Conservation (phyloP, 2,888 invertebrate genomes). For the Hyles lineata region DNA sequence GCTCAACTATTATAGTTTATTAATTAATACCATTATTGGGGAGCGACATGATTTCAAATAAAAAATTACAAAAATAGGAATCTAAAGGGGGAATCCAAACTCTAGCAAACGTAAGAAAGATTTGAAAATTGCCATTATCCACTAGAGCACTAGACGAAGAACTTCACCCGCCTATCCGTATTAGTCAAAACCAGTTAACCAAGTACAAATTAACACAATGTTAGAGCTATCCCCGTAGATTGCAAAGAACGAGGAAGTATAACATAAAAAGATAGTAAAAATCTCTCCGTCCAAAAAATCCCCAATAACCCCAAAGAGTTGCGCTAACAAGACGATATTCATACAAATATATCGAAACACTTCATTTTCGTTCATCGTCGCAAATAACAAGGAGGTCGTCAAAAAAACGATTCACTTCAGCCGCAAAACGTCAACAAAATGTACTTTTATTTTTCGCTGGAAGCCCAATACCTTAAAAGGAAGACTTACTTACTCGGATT, state of each 20-base stretch:
- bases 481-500: background rate
- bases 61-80: no score
- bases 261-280: background rate
- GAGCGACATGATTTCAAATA: no score
- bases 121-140: no score
- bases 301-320: background rate
- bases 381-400: background rate
- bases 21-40: no score
- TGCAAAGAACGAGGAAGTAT: background rate
- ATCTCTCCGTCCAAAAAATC: background rate
- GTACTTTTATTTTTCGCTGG: background rate
- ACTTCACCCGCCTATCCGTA: no score
- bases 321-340: background rate
- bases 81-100: no score
- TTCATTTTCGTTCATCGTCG: background rate
- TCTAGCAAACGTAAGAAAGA: no score
- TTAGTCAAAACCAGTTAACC: no score
- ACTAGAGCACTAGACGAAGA: no score
- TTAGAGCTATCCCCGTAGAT: no score
- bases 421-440: background rate
- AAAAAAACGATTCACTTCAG: constrained; percentile 2
- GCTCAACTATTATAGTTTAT: no score
- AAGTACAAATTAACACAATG: no score
- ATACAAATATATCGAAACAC: background rate
- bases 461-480: background rate